A percentile compares a stretch with the other conserved stretches of the same genome.
These are phyloP conservation scores for Cottus gobio DNA, from an alignment of 2,113 vertebrate species.

Conservation along the genomic window DNA sequence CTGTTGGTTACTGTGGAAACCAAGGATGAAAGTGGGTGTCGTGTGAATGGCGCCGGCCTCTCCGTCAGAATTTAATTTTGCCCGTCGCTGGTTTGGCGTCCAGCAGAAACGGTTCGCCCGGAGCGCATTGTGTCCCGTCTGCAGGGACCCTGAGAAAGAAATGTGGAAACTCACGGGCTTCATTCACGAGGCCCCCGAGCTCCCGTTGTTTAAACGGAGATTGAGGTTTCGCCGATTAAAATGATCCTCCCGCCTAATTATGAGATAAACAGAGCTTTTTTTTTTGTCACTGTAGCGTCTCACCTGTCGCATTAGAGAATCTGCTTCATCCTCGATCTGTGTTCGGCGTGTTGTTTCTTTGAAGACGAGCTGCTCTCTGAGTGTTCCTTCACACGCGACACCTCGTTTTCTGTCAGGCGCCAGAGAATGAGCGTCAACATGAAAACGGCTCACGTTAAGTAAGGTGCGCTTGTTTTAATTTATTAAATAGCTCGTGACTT, in stretches of 20 bases:
- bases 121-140: neutral
- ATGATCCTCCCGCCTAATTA: neutral
- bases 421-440: neutral
- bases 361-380: neutral
- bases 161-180: neutral
- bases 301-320: neutral
- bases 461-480: no score
- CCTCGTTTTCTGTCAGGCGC: neutral
- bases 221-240: neutral
- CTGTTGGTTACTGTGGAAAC: slow-evolving; percentile 51
- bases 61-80: slow-evolving; percentile 16
- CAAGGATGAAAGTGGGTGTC: slow-evolving; percentile 13
- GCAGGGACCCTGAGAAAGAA: no score
- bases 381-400: neutral
- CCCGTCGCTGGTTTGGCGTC: neutral
- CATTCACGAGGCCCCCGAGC: neutral
- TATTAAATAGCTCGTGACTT: neutral
- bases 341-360: neutral
- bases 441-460: neutral
- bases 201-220: neutral
- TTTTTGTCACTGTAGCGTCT: neutral
- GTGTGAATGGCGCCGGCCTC: neutral
- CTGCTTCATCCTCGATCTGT: neutral
- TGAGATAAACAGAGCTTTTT: neutral
- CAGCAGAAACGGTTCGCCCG: slow-evolving; percentile 10